Conservation (phyloP, 2,888 invertebrate genomes). For the Mellilla xanthometata region DNA sequence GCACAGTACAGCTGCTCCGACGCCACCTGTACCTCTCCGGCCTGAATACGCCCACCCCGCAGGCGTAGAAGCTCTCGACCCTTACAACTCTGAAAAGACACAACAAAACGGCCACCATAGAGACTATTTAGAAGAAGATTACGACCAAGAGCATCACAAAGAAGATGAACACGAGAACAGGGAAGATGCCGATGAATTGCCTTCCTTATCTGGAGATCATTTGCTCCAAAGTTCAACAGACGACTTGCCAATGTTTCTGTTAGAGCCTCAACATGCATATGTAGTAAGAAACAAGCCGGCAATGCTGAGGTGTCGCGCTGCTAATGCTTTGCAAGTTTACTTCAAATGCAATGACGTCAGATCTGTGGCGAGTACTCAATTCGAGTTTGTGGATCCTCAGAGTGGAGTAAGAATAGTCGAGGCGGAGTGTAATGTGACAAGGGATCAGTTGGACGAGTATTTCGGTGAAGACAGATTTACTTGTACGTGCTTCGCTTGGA, state of each 20-base stretch:
- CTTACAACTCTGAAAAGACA: conserved; percentile 74
- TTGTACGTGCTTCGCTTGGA: conserved; percentile 97
- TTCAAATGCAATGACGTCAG: conserved; percentile 95
- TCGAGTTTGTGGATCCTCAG: conserved; percentile 95
- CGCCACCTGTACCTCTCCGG: conserved; percentile 65
- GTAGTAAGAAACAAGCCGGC: conserved; percentile 96
- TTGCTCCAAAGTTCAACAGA: conserved; percentile 83
- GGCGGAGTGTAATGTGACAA: conserved; percentile 92
- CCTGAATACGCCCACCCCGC: conserved; percentile 77
- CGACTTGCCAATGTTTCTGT: conserved; percentile 91
- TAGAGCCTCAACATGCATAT: conserved; percentile 93
- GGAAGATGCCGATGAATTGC: conserved; percentile 76
- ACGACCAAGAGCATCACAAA: conserved; percentile 71
- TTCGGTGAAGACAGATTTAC: conserved; percentile 94
- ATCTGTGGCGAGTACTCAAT: conserved; percentile 86
- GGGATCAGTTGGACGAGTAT: conserved; percentile 96
- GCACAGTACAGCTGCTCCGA: conserved; percentile 54
- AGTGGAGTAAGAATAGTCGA: conserved; percentile 94
- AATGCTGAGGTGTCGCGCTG: conserved; percentile 93
- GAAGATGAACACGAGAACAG: conserved; percentile 73
- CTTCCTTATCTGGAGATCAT: conserved; percentile 73
- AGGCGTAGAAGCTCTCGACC: conserved; percentile 72
- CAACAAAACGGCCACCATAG: conserved; percentile 61
- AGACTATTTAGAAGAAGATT: conserved; percentile 77
- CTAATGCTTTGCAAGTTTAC: conserved; percentile 93